Base-by-base conservation (phyloP, 2,113 vertebrate species). In the Oryzias woworae region DNA sequence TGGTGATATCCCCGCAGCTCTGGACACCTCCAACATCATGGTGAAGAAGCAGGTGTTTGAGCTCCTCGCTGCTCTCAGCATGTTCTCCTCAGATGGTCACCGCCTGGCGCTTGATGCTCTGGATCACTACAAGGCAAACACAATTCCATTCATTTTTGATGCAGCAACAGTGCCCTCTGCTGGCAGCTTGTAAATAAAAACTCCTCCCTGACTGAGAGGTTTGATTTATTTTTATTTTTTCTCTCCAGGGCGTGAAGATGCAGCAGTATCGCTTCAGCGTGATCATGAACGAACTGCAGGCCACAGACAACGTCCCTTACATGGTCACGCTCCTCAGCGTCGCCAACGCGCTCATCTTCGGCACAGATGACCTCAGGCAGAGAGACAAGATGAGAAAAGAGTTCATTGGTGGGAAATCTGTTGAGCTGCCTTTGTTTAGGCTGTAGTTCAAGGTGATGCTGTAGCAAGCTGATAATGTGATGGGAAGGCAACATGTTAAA, bases 21-120 rank as follows among this genome's bases (percentile, higher is more conserved):
- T 99, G 88, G 97, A 99, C 80, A 99, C 98, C 0, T 95, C 96
- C 44, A 99, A 98, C 53, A 92, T 93, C 48, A 98, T 98, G 96
- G 98, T 99, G 74, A 99, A 99, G 91, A 98, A 95, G 87, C 98
- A 99, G 81, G 96, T 98, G 69, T 98, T 97, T 86, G 98, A 99
- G 77, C 92, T 99, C 22, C 89, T 99, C 48, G 96, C 98, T 0
- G 98, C 96, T 41, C 92, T 99, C 66, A 98, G 94, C 80, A 93
- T 99, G 84, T 98, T 97, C 73, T 98, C 96, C 0, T 46, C 87
- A 1, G 94, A 96, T 22, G 98, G 98, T 2, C 93, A 99, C 0
- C 53, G 83, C 18, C 91, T 97, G 82, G 92, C 95, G 1, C 80
- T 99, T 82, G 98, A 98, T 16, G 93, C 97, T 10, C 90, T 99